Evolutionary conservation across 2,888 invertebrate species (phyloP), one percentile per base, ranked within the genome.

Genomic region (Fabriciana adippe): DNA sequence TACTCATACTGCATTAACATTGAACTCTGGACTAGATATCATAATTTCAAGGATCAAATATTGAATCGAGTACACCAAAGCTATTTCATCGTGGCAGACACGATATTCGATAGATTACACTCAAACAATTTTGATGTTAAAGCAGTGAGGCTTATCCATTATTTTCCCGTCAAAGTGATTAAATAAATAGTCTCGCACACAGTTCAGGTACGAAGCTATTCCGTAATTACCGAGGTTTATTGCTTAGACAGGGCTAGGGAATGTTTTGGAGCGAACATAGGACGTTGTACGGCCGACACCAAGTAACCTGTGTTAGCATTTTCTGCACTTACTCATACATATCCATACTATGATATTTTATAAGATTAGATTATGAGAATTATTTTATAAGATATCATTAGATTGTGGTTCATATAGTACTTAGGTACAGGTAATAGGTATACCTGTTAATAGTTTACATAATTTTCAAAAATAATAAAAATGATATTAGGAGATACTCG

Each of bases 131-230:
- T 84, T 79, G 83, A 82, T 81, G 78, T 84, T 78, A 76, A 80
- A 78, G 78, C 78, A 77, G 72, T 79, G 76, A 71, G 78, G 79
- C 78, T 76, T 81, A 80, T 78, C 85, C 86, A 90, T 91, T 90
- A 91, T 92, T 91, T 90, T 82, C 86, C 85, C 87, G 89, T 90
- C 91, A 92, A 90, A 90, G 90, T 90, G 90, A 91, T 92, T 92
- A 92, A 90, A 90, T 92, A 92, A 92, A 92, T 90, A 90, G 89
- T 88, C 85, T 85, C 83, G 80, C 77, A 77, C 75, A 71, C 75
- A 72, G 75, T 80, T 79, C 82, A 84, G 82, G 85, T 83, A 82
- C 81, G 75, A 82, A 90, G 91, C 86, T 91, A 91, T 92, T 90
- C 86, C 83, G 90, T 91, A 90, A 92, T 92, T 90, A 90, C 85